Base-by-base conservation (phyloP, 1,140 invertebrate species). In the Trissolcus basalis region DNA sequence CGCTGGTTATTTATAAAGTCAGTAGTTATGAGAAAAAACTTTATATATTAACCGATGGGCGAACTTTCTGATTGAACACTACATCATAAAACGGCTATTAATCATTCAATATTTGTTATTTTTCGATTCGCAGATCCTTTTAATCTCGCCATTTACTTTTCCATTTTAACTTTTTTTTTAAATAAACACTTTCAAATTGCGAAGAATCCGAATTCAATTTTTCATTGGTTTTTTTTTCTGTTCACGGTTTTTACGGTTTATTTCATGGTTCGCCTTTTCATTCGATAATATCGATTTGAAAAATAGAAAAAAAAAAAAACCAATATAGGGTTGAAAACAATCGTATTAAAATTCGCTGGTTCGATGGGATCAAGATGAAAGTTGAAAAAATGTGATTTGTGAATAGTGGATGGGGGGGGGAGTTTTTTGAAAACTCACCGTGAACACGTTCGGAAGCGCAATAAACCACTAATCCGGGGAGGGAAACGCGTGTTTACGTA, bases 401-500 rank as follows among this genome's bases (percentile, higher is more conserved):
- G n/a, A n/a, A n/a, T n/a, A n/a, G n/a, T n/a, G n/a, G n/a, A 27
- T 27, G 19, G 19, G 19, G 19, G 19, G 19, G 19, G 19, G 1
- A 27, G 6, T 6, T 27, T 27, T 6, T 27, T 27, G 33, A 39
- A 54, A 48, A 74, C 71, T 74, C 41, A 74, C 71, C 63, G 41
- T 10, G 14, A 61, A 61, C 3, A 11, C 9, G 36, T n/a, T 39
- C 47, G 53, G 43, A 69, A 75, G 45, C 32, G 45, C n/a, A 9
- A 9, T 15, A 49, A n/a, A 50, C 68, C 33, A 36, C 41, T 53
- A 75, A 69, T 64, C 72, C 65, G 54, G 44, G 1, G 27, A 56
- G 36, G 19, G 6, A 27, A 63, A 43, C 71, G 53, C 41, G 71
- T 54, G 53, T 75, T 75, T 75, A 75, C 64, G 48, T 75, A 69